A percentile compares a stretch with the other conserved stretches of the same genome.
Evolutionary conservation across 1,140 invertebrate genomes (phyloP).

Genomic region (Bombus confusus): DNA sequence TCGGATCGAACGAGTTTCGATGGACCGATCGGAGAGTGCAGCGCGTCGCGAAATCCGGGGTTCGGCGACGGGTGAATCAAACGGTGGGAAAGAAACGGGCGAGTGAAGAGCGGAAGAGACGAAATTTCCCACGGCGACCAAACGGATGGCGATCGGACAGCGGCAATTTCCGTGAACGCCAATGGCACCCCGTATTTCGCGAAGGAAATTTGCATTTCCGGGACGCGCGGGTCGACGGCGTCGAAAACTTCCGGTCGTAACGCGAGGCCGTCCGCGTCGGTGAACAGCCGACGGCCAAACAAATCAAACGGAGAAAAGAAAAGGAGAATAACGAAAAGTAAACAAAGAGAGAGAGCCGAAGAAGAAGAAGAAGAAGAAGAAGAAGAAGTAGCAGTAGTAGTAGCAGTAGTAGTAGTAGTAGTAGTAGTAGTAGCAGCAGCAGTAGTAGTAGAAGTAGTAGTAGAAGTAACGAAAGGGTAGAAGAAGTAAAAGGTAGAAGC

Average conservation of each 20-base stretch:
- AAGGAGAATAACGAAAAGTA: neutral
- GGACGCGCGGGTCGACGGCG: neutral
- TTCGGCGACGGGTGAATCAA: neutral
- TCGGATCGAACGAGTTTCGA: neutral
- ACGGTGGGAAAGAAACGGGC: too few relatives aligned
- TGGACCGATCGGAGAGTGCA: slow-evolving; percentile 4
- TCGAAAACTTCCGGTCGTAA: slow-evolving; percentile 6
- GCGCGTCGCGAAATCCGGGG: slow-evolving; percentile 23
- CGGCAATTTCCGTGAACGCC: neutral
- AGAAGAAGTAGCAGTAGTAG: neutral
- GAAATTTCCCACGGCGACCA: too few relatives aligned
- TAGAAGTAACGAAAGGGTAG: too few relatives aligned
- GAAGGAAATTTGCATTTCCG: slow-evolving; percentile 31
- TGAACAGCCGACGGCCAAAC: slow-evolving; percentile 18
- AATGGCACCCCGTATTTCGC: slow-evolving; percentile 31
- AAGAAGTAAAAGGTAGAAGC: too few relatives aligned
- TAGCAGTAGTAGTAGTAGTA: neutral
- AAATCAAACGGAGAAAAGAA: neutral
- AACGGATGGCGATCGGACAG: too few relatives aligned
- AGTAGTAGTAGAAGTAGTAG: too few relatives aligned
- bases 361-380: slow-evolving; percentile 7
- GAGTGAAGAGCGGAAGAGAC: neutral
- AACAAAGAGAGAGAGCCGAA: neutral
- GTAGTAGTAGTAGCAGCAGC: neutral
- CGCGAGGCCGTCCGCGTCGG: neutral